A percentile compares a stretch with the other conserved stretches of the same genome.
Evolutionary conservation across 2,888 invertebrate genomes (phyloP).

Genomic region (Ceriagrion tenellum): DNA sequence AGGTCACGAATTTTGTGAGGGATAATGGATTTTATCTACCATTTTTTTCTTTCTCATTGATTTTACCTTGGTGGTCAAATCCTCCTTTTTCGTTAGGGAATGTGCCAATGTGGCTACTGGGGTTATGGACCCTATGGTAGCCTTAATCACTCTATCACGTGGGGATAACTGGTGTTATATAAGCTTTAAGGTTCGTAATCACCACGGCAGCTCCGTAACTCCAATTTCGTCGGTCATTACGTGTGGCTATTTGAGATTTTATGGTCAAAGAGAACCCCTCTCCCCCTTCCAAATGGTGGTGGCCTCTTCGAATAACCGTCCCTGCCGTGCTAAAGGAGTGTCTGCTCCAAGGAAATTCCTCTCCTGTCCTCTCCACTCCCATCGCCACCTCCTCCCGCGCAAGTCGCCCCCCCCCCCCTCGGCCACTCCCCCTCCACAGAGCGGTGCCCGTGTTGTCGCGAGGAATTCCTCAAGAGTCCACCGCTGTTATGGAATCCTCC

Average conservation of each 20-base stretch:
- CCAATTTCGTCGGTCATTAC: neutral
- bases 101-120: too few relatives aligned
- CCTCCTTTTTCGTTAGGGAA: too few relatives aligned
- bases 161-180: too few relatives aligned
- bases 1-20: too few relatives aligned
- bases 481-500: constrained; percentile 1
- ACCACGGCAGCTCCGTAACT: neutral
- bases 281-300: neutral
- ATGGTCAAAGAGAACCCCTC: neutral
- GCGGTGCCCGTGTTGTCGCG: neutral
- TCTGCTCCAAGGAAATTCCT: neutral
- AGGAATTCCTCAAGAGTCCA: neutral
- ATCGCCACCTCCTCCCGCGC: neutral
- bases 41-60: too few relatives aligned
- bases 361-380: neutral
- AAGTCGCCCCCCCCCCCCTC: neutral
- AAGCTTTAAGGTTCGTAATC: neutral
- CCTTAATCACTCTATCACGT: too few relatives aligned
- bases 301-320: neutral
- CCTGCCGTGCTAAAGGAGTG: neutral
- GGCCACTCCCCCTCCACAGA: neutral
- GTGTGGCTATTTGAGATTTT: neutral
- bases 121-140: too few relatives aligned
- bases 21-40: too few relatives aligned
- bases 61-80: too few relatives aligned